Evolutionary conservation across 1,140 invertebrate species (phyloP).

Genomic region (Neuroterus valhalla): DNA sequence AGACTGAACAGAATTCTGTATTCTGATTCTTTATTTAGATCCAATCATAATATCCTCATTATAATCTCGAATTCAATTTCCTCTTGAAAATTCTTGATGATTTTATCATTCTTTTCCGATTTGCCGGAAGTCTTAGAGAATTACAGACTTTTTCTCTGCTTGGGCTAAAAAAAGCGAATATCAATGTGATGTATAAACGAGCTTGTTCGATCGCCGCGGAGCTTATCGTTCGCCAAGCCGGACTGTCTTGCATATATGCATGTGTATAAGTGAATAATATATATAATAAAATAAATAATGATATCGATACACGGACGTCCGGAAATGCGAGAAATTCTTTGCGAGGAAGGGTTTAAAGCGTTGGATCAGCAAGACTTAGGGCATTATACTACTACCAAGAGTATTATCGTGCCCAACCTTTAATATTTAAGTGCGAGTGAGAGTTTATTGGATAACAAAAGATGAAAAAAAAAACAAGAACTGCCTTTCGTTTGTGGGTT

Average conservation of each 20-base stretch:
- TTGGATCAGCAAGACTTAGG: conserved; percentile 76
- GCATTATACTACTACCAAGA: conserved; percentile 75
- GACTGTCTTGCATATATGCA: conserved; percentile 53
- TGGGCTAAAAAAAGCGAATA: conserved; percentile 10
- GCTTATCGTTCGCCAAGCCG: conserved; percentile 41
- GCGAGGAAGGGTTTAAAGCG: conserved; percentile 67
- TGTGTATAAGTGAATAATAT: conserved; percentile 44
- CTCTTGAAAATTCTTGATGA: too few relatives aligned
- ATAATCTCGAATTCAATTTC: too few relatives aligned
- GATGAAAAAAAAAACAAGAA: conserved; percentile 51
- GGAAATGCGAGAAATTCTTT: conserved; percentile 69
- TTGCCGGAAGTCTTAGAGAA: neutral
- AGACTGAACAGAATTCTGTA: too few relatives aligned
- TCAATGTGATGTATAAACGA: conserved; percentile 32
- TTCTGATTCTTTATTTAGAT: too few relatives aligned
- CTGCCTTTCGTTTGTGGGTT: conserved; percentile 74
- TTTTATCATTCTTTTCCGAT: neutral
- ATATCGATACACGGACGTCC: conserved; percentile 62
- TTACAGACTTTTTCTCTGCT: neutral
- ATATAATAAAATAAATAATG: conserved; percentile 34
- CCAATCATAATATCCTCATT: too few relatives aligned
- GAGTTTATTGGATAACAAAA: conserved; percentile 65
- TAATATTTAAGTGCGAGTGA: conserved; percentile 75
- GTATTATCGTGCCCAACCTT: conserved; percentile 76
- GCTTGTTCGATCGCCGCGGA: conserved; percentile 35